Base-by-base conservation (phyloP, 2,113 vertebrate genomes). In the Nesoenas mayeri region DNA sequence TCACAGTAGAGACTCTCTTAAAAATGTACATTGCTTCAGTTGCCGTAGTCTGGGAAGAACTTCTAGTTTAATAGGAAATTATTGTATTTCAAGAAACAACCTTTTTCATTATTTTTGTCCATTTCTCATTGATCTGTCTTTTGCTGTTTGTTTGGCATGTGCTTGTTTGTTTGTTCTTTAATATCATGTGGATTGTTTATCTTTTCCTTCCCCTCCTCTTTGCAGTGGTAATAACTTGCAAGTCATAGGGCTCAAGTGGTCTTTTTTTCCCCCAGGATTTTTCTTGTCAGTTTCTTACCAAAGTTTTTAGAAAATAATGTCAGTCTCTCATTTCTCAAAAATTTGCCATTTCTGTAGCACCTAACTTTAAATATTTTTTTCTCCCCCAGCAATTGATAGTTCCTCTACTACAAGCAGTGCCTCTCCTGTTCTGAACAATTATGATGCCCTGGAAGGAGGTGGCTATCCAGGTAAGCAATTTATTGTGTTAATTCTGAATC, bases 351-450 rank as follows among this genome's bases (percentile, higher is more conserved):
- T 89, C 64, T 75, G 34, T 84, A 54, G 62, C 15, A 93, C 14
- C 73, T 56, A 14, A 70, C n/a, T 26, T 73, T 82, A 64, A 72
- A 54, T 19, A 74, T 17, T 72, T 85, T 85, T 88, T 87, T 44
- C 21, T 96, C 18, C 73, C 28, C 15, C 89, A 99, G 99, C 99
- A 51, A 98, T 98, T 50, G 99, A 99, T 95, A 99, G 98, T n/a
- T 99, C 99, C 12, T 99, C 99, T 65, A 99, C 99, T 75, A 98
- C 98, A 11, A 99, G 98, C 97, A 99, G 99, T 58, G 99, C 99
- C 22, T 99, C 99, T 71, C 99, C 99, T 15, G 97, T 99, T 95
- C 98, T 98, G 91, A 99, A 98, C 97, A 99, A 98, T 95, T 99
- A 99, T 0, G 99, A 99, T 77, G 98, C 98, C 53, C 96, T 99